Evolutionary conservation across 2,888 invertebrate species (phyloP).

Genomic region (Temnothorax rugatulus): DNA sequence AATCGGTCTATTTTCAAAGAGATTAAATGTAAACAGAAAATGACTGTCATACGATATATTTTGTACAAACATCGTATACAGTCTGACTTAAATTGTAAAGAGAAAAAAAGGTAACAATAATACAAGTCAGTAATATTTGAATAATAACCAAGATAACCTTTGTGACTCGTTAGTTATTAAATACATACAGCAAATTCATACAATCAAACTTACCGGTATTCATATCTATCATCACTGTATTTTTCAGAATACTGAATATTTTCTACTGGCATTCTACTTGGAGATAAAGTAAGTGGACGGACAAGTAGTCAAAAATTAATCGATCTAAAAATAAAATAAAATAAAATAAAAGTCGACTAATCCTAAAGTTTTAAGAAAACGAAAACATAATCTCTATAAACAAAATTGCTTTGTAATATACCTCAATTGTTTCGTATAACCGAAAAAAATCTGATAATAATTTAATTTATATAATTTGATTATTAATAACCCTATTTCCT

Average conservation of each 20-base stretch:
- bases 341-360: neutral
- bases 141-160: neutral
- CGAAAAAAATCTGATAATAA: neutral
- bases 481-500: too few relatives aligned
- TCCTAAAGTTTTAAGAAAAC: neutral
- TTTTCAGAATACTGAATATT: constrained; percentile 97
- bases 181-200: constrained; percentile 11
- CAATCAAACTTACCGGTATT: constrained; percentile 90
- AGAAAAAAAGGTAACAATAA: neutral
- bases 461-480: neutral
- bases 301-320: constrained; percentile 2
- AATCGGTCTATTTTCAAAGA: neutral
- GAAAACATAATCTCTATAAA: neutral
- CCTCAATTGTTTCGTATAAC: neutral
- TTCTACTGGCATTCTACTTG: constrained; percentile 90
- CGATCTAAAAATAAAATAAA: neutral
- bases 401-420: neutral
- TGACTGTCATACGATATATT: neutral
- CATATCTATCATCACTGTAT: constrained; percentile 94
- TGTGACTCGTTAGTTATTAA: neutral
- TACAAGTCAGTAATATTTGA: neutral
- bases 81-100: neutral
- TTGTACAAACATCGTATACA: neutral
- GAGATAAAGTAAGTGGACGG: neutral
- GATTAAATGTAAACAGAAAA: neutral